A percentile compares a stretch with the other conserved stretches of the same genome.
These are phyloP conservation scores for Zophobas morio DNA, from an alignment of 1,140 invertebrate genomes.

Conservation along the genomic window DNA sequence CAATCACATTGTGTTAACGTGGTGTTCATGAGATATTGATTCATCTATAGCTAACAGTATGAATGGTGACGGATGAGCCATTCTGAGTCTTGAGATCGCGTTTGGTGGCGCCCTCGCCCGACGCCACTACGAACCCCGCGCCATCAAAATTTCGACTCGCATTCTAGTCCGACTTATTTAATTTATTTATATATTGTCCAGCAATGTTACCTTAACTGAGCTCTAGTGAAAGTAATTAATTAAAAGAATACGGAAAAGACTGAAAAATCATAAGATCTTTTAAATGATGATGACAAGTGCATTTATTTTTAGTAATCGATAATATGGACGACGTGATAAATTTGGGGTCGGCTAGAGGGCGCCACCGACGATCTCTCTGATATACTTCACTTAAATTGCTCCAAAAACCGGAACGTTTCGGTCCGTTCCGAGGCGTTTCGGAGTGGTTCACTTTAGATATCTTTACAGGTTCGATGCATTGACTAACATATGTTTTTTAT, in stretches of 20 bases:
- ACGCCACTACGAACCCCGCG: conserved; percentile 1
- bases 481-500: conserved; percentile 61
- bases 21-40: conserved; percentile 66
- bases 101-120: neutral
- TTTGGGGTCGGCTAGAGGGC: neutral
- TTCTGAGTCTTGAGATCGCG: conserved; percentile 30
- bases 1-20: conserved; percentile 66
- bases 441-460: conserved; percentile 39
- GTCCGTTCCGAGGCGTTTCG: conserved; percentile 23
- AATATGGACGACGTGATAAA: conserved; percentile 27
- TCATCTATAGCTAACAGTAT: conserved; percentile 63
- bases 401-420: conserved; percentile 35
- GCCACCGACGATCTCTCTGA: conserved; percentile 26
- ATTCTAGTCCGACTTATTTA: conserved; percentile 30
- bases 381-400: conserved; percentile 44
- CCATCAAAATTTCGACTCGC: conserved; percentile 31
- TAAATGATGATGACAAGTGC: conserved; percentile 29
- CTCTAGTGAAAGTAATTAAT: conserved; percentile 11
- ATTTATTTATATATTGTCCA: conserved; percentile 33
- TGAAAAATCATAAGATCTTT: conserved; percentile 21
- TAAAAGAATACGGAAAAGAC: conserved; percentile 4
- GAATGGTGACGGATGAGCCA: conserved; percentile 47
- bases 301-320: conserved; percentile 36
- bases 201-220: conserved; percentile 31
- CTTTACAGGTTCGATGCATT: conserved; percentile 55